Conservation (phyloP, 1,140 invertebrate genomes). For the Drosophila subpulchrella region DNA sequence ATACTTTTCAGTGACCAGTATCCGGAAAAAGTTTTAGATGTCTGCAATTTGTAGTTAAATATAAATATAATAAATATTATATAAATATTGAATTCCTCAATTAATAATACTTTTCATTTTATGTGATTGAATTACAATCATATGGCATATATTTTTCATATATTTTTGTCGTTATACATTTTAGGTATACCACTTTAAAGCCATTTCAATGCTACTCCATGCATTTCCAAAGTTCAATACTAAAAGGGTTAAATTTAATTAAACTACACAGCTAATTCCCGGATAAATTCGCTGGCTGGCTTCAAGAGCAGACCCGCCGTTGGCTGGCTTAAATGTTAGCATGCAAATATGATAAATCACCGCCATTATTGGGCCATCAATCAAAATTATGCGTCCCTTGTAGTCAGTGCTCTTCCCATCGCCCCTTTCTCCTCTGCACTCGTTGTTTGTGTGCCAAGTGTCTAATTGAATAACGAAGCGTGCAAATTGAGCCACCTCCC, state of each 20-base stretch:
- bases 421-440: conserved; percentile 6
- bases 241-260: conserved; percentile 37
- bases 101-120: too few species aligned
- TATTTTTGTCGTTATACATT: too few species aligned
- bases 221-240: background rate
- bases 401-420: conserved; percentile 25
- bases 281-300: conserved; percentile 10
- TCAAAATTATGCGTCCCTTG: conserved; percentile 76
- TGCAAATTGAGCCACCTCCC: conserved; percentile 71
- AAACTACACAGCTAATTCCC: conserved; percentile 24
- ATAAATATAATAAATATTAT: too few species aligned
- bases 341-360: conserved; percentile 84
- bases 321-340: conserved; percentile 57
- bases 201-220: background rate
- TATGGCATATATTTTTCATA: too few species aligned
- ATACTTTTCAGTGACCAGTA: conserved; percentile 25
- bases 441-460: conserved; percentile 61
- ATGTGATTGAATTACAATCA: too few species aligned
- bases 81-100: too few species aligned
- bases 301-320: conserved; percentile 26
- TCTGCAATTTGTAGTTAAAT: background rate
- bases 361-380: conserved; percentile 81
- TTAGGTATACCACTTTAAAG: background rate
- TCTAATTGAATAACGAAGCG: conserved; percentile 84
- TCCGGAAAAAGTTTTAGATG: background rate